Evolutionary conservation across 1,140 invertebrate species (phyloP).

Genomic region (Hirudo medicinalis): DNA sequence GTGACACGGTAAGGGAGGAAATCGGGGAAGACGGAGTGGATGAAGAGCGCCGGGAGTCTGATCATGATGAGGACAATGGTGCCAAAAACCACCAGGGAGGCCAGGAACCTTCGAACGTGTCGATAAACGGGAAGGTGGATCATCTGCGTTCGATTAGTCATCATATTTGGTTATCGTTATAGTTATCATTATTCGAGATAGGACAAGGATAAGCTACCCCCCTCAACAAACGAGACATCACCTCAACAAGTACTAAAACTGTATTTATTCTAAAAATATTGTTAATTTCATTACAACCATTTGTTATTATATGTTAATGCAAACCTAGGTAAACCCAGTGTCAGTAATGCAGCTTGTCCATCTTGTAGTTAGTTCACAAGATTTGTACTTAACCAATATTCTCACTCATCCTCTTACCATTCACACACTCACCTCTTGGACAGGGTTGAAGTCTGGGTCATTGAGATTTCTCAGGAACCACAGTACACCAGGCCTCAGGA

Average conservation of each 20-base stretch:
- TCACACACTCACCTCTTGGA: slow-evolving; percentile 53
- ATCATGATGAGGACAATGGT: slow-evolving; percentile 87
- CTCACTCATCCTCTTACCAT: background rate
- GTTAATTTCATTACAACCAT: no score
- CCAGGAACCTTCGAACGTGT: slow-evolving; percentile 74
- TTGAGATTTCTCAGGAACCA: slow-evolving; percentile 93
- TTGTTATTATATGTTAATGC: no score
- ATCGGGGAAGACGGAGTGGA: slow-evolving; percentile 65
- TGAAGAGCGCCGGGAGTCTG: slow-evolving; percentile 78
- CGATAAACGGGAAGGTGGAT: slow-evolving; percentile 85
- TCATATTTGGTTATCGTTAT: background rate
- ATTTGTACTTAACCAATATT: background rate
- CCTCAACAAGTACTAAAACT: no score
- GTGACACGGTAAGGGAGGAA: slow-evolving; percentile 86
- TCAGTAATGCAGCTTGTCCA: background rate
- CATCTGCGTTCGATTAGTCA: slow-evolving; percentile 55
- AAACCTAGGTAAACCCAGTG: no score
- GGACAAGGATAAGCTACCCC: background rate
- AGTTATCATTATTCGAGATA: background rate
- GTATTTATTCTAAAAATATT: no score
- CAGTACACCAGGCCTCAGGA: slow-evolving; percentile 81
- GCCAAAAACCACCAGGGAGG: slow-evolving; percentile 88
- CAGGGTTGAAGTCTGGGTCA: slow-evolving; percentile 97
- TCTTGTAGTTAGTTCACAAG: background rate
- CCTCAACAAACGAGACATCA: background rate